Percentiles rank a stretch among this genome's conserved stretches.
Evolutionary conservation across 2,888 invertebrate species (phyloP).

Genomic region (Drosophila quinaria): DNA sequence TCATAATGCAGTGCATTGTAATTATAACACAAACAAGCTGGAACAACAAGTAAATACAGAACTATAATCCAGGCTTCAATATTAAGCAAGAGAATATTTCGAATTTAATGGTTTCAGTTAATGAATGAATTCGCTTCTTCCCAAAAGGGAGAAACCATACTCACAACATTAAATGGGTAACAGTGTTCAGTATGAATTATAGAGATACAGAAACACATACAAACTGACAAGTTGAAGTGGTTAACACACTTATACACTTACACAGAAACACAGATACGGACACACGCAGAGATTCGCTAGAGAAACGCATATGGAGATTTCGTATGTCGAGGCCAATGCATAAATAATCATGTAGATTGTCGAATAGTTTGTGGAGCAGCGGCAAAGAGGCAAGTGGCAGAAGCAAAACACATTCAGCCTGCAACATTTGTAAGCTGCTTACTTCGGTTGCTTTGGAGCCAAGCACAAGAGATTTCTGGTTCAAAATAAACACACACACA

Average conservation of each 20-base stretch:
- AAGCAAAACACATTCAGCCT: constrained; percentile 5
- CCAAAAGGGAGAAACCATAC: constrained; percentile 33
- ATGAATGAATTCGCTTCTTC: constrained; percentile 31
- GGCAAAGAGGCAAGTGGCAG: constrained; percentile 10
- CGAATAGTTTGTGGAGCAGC: constrained; percentile 9
- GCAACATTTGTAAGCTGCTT: constrained; percentile 58
- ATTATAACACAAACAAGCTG: constrained; percentile 11
- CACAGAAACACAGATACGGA: background rate
- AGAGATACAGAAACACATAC: constrained; percentile 16
- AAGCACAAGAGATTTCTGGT: constrained; percentile 19
- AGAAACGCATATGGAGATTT: constrained; percentile 47
- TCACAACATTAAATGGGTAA: constrained; percentile 38
- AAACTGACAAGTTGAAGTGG: constrained; percentile 42
- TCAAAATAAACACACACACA: background rate
- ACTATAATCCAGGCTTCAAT: constrained; percentile 11
- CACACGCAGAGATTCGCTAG: background rate
- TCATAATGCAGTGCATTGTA: background rate
- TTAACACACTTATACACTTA: constrained; percentile 18
- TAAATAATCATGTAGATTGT: constrained; percentile 66
- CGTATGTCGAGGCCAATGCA: constrained; percentile 57
- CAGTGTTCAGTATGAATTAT: constrained; percentile 19
- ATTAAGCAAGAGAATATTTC: background rate
- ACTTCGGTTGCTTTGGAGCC: constrained; percentile 32
- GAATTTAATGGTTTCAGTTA: constrained; percentile 26
- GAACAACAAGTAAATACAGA: constrained; percentile 6